Conservation (phyloP, 2,888 invertebrate genomes). For the Cryptophagus acutangulus region DNA sequence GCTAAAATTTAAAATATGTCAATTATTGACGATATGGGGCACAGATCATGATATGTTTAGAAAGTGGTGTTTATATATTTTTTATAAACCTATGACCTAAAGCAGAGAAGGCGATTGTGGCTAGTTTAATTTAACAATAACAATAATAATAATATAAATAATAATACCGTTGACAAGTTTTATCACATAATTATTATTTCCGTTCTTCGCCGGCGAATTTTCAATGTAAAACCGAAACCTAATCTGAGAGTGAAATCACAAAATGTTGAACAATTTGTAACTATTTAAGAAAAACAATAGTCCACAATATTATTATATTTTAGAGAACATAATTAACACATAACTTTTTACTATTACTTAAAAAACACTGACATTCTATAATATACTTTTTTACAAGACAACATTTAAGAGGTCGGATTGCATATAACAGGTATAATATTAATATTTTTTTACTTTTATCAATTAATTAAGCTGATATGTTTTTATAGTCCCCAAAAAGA, state of each 20-base stretch:
- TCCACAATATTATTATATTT: conserved; percentile 6
- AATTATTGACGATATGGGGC: conserved; percentile 64
- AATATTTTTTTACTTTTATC: conserved; percentile 40
- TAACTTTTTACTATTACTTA: conserved; percentile 43
- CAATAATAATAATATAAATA: conserved; percentile 14
- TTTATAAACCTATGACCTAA: conserved; percentile 52
- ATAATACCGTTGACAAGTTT: conserved; percentile 45
- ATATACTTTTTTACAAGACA: conserved; percentile 50
- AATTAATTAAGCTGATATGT: conserved; percentile 68
- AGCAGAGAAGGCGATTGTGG: conserved; percentile 54
- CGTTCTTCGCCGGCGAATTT: conserved; percentile 26
- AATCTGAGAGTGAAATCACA: no score
- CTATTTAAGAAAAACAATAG: no score
- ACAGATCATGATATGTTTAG: conserved; percentile 77
- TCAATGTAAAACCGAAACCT: conserved; percentile 14
- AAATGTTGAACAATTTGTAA: conserved; percentile 11
- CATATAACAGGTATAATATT: conserved; percentile 52
- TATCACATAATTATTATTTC: conserved; percentile 45
- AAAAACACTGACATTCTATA: no score
- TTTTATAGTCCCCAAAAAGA: conserved; percentile 65
- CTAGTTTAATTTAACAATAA: conserved; percentile 46
- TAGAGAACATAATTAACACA: conserved; percentile 42
- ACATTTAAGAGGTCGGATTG: conserved; percentile 51
- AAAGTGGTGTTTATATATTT: conserved; percentile 69
- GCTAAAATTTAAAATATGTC: conserved; percentile 53